phyloP scores from a whole-genome alignment of 2,888 invertebrate species.

The Fragum whitleyi region DNA sequence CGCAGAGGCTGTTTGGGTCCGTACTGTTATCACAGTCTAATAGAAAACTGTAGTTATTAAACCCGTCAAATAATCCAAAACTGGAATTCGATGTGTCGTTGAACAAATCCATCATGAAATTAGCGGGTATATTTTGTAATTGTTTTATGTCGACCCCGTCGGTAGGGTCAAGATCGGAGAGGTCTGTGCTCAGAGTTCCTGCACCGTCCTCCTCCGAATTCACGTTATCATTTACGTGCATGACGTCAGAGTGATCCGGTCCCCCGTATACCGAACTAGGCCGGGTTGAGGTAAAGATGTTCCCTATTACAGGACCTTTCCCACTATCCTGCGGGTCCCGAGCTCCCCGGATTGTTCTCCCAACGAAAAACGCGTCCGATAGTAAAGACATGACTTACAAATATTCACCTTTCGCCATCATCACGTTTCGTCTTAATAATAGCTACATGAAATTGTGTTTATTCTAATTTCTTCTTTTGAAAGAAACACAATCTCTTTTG shows the following conservation, averaged over 20 bases:
- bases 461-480: slow-evolving; percentile 50
- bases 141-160: neutral
- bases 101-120: slow-evolving; percentile 31
- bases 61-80: slow-evolving; percentile 31
- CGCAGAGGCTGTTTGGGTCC: slow-evolving; percentile 29
- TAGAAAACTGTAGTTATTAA: slow-evolving; percentile 38
- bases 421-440: neutral
- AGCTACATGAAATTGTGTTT: slow-evolving; percentile 35
- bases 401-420: neutral
- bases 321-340: slow-evolving; percentile 51
- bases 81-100: slow-evolving; percentile 55
- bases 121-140: neutral
- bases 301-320: slow-evolving; percentile 55
- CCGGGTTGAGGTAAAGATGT: slow-evolving; percentile 39
- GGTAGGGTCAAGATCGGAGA: neutral
- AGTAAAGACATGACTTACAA: slow-evolving; percentile 37
- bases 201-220: neutral
- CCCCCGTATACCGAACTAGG: neutral
- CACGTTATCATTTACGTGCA: neutral
- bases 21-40: slow-evolving; percentile 62
- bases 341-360: slow-evolving; percentile 23
- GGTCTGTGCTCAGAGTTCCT: neutral
- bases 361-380: slow-evolving; percentile 19
- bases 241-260: neutral
- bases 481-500: slow-evolving; percentile 11